A percentile compares a stretch with the other conserved stretches of the same genome.
Conservation (phyloP, 2,113 vertebrate genomes). For the Megaceryle torquata region DNA sequence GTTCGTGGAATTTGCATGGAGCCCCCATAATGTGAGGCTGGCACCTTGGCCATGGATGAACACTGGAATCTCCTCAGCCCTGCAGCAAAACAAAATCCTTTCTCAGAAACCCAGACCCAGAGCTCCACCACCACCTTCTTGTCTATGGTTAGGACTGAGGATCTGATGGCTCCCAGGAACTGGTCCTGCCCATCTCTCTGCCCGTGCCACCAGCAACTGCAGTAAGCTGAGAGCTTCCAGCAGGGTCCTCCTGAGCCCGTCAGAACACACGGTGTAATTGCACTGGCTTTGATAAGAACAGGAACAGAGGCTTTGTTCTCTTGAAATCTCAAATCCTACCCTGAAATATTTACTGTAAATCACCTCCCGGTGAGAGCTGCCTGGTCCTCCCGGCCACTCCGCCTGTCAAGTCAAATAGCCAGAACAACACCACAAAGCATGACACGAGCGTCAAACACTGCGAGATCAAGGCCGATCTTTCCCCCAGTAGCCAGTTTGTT, state of each 20-base stretch:
- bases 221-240: not conserved
- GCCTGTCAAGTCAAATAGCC: not conserved
- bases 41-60: rapidly evolving
- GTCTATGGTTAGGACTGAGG: rapidly evolving
- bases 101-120: not conserved
- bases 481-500: not conserved
- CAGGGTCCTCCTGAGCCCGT: not conserved
- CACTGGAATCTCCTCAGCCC: not conserved
- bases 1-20: not conserved
- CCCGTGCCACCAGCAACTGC: not conserved
- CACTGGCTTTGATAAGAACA: not conserved
- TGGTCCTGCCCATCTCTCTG: rapidly evolving
- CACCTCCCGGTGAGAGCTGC: not conserved
- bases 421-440: not conserved
- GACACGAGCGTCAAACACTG: not conserved
- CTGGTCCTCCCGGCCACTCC: not conserved
- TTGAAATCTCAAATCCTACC: not conserved
- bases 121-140: not conserved
- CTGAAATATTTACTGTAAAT: not conserved
- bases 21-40: rapidly evolving
- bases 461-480: not conserved
- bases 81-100: not conserved
- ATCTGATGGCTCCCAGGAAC: rapidly evolving
- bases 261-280: not conserved
- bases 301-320: not conserved